Percentiles rank a stretch among this genome's conserved stretches.
Conservation (phyloP, 2,797 vertebrate genomes). For the Mus spretus region DNA sequence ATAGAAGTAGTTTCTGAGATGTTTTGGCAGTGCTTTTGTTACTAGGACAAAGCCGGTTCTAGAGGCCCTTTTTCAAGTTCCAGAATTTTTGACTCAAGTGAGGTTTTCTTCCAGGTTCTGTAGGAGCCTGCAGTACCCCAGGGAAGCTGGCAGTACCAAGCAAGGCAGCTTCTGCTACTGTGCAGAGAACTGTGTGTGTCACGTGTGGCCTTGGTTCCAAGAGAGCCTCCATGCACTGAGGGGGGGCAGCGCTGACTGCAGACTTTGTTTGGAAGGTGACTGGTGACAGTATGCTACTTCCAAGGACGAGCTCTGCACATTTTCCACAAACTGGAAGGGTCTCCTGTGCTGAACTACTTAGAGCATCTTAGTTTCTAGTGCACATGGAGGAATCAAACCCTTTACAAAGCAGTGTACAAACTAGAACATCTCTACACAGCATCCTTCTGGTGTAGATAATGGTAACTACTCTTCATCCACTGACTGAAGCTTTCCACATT, state of each 20-base stretch:
- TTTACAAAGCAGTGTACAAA: constrained; percentile 89
- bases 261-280: constrained; percentile 43
- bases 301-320: constrained; percentile 69
- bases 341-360: constrained; percentile 62
- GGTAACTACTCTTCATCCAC: constrained; percentile 85
- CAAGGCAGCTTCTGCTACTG: constrained; percentile 59
- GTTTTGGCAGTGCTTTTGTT: constrained; percentile 82
- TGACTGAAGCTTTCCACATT: constrained; percentile 82
- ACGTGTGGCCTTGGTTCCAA: constrained; percentile 52
- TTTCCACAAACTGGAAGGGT: constrained; percentile 80
- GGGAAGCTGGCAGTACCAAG: constrained; percentile 44
- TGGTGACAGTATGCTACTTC: constrained; percentile 28
- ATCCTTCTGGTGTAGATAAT: constrained; percentile 79
- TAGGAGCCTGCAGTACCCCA: constrained; percentile 49
- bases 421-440: constrained; percentile 86
- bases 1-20: constrained; percentile 82
- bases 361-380: constrained; percentile 88
- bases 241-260: constrained; percentile 48
- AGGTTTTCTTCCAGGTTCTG: constrained; percentile 68
- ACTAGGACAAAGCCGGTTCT: constrained; percentile 73
- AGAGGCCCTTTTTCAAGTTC: constrained; percentile 78
- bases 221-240: constrained; percentile 61
- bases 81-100: constrained; percentile 74
- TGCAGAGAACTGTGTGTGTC: constrained; percentile 62
- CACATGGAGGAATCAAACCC: constrained; percentile 85